phyloP scores from a whole-genome alignment of 2,888 invertebrate genomes.

The Embidobia sp. region DNA sequence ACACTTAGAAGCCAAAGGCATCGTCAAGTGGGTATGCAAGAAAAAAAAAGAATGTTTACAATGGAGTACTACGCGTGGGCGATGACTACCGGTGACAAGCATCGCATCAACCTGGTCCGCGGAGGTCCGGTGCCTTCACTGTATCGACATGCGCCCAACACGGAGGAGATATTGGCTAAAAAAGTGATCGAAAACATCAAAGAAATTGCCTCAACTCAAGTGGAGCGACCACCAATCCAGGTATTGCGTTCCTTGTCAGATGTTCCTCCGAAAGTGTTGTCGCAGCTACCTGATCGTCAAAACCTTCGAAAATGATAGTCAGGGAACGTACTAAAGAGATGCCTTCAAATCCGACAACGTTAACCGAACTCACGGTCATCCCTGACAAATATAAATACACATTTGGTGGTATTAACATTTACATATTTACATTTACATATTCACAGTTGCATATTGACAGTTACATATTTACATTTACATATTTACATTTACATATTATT shows the following conservation, averaged over 20 bases:
- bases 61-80: too few relatives aligned
- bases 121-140: neutral
- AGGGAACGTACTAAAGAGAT: constrained; percentile 3
- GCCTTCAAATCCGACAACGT: constrained; percentile 2
- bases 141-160: neutral
- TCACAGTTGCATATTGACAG: too few relatives aligned
- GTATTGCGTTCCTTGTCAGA: too few relatives aligned
- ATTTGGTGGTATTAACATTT: neutral
- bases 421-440: neutral
- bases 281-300: constrained; percentile 3
- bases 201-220: neutral
- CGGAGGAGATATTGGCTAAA: neutral
- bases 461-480: neutral
- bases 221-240: too few relatives aligned
- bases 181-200: neutral
- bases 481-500: neutral
- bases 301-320: constrained; percentile 10
- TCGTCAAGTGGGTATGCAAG: too few relatives aligned
- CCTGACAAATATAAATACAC: constrained; percentile 2
- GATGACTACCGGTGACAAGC: neutral
- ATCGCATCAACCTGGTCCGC: neutral
- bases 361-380: neutral
- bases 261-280: neutral
- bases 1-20: too few relatives aligned
- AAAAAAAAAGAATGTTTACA: too few relatives aligned